phyloP scores from a whole-genome alignment of 1,140 invertebrate genomes.

The Colletes latitarsis region DNA sequence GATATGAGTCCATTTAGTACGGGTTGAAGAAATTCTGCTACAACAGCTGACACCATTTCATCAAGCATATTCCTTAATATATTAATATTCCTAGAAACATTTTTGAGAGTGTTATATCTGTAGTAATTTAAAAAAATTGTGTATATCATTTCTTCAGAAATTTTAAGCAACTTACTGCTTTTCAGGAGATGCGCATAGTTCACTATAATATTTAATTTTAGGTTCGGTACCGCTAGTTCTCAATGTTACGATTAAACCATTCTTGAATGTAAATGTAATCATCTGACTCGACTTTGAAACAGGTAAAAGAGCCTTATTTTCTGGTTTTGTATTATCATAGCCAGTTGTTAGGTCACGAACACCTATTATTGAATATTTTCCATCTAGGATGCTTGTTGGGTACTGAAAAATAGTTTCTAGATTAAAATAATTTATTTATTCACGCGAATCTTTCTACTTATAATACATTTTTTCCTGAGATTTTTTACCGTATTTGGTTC shows the following conservation, averaged over 20 bases:
- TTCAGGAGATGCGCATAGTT: constrained; percentile 88
- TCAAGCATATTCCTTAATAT: constrained; percentile 84
- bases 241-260: constrained; percentile 93
- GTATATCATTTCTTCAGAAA: not conserved
- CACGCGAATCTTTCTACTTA: too few relatives aligned
- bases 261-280: constrained; percentile 97
- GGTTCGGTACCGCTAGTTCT: constrained; percentile 99
- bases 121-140: not conserved
- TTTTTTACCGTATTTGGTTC: constrained; percentile 84
- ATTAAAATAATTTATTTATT: not conserved
- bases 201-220: constrained; percentile 98
- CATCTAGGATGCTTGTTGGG: constrained; percentile 86
- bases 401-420: constrained; percentile 83
- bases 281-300: constrained; percentile 92
- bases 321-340: constrained; percentile 88
- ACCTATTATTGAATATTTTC: constrained; percentile 87
- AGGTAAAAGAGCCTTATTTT: constrained; percentile 89
- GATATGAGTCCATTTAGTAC: constrained; percentile 86
- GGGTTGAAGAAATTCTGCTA: constrained; percentile 91
- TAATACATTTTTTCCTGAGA: too few relatives aligned
- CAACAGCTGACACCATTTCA: constrained; percentile 90
- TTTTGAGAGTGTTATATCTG: not conserved
- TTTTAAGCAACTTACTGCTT: constrained; percentile 81
- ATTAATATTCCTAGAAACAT: constrained; percentile 85
- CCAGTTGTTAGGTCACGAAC: constrained; percentile 95